Base-by-base conservation (phyloP, 2,113 vertebrate species). In the Phalacrocorax aristotelis region DNA sequence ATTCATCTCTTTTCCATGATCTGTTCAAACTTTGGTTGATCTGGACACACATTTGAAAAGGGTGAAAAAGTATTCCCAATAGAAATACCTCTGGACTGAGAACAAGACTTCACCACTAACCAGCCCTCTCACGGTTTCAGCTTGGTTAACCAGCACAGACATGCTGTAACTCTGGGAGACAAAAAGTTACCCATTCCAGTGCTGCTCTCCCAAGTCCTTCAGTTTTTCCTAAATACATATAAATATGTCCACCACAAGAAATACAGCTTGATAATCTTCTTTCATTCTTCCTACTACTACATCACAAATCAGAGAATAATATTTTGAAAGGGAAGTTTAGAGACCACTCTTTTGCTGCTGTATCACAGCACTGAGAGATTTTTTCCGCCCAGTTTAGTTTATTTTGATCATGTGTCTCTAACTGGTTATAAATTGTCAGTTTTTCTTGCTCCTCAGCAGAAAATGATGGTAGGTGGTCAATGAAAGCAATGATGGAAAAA, bases 401-500 rank as follows among this genome's bases (percentile, higher is more conserved):
- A 64, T 15, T 91, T 81, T 51, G 13, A 68, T 38, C 29, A 11
- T 4, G 3, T 48, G 5, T 55, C 52, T 95, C 44, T 52, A 92
- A 69, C 34, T 32, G 40, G 26, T 77, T 83, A 54, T 55, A 90
- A 83, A 72, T 61, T 80, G 27, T 22, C 46, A 90, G 26, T 22
- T 52, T 94, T 51, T 95, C 69, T 82, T 55, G 42, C 49, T 60
- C 15, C 38, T 82, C 60, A 72, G 51, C 83, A 75, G 57, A 94
- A 93, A 93, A 91, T 68, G 26, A 87, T 61, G 71, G 57, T 62
- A 40, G 64, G 38, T 91, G 90, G 52, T 92, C 93, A 91, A 90
- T 69, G 54, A 95, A 91, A 94, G 8, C 6, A 42, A 94, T 96
- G 77, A 93, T 60, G 38, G 60, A 97, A 87, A 89, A 66, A 13